A percentile compares a stretch with the other conserved stretches of the same genome.
phyloP scores from a whole-genome alignment of 2,113 vertebrate species.

The Amphilophus citrinellus region DNA sequence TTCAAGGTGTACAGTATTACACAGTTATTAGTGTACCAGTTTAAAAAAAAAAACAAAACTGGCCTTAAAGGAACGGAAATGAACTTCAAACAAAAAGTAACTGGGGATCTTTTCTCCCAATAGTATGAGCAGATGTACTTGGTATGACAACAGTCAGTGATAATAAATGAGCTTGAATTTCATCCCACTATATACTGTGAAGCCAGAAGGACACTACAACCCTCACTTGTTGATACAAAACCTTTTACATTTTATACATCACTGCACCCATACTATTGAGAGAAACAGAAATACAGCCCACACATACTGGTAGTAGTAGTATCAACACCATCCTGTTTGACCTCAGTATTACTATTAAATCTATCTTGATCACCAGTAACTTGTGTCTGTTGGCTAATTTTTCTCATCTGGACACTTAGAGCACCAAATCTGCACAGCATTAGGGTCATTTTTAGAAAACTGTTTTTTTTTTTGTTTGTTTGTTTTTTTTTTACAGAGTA shows the following conservation, averaged over 20 bases:
- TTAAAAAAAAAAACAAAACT: neutral
- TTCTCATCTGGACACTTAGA: neutral
- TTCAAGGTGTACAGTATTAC: neutral
- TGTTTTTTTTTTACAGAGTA: neutral
- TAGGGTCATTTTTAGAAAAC: constrained; percentile 44
- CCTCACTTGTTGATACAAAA: neutral
- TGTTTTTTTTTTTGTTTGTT: neutral
- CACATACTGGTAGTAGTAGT: neutral
- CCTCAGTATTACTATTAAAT: neutral
- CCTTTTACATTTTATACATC: neutral
- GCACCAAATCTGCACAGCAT: constrained; percentile 39
- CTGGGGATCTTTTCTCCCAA: neutral
- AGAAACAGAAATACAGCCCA: constrained; percentile 1
- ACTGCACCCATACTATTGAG: neutral
- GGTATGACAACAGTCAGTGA: neutral
- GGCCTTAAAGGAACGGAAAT: neutral
- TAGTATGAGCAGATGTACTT: neutral
- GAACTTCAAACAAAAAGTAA: neutral
- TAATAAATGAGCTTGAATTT: too few species aligned
- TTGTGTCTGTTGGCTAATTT: neutral
- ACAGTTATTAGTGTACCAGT: neutral
- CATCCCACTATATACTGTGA: neutral
- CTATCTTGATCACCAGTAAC: neutral
- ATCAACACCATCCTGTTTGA: neutral
- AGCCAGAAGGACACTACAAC: neutral